Evolutionary conservation across 2,113 vertebrate species (phyloP).

Genomic region (Trogon surrucura): DNA sequence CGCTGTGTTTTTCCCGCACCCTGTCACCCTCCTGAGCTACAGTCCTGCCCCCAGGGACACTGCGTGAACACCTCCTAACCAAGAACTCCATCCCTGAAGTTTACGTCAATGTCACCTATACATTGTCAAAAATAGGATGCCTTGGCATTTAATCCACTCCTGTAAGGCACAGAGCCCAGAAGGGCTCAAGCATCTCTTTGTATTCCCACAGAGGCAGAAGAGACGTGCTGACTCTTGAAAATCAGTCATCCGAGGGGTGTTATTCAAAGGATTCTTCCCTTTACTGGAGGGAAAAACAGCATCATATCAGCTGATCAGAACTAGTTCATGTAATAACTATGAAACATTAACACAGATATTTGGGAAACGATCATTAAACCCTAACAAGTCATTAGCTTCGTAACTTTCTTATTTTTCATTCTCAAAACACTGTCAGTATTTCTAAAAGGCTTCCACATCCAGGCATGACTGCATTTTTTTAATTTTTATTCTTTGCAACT

Average conservation of each 20-base stretch:
- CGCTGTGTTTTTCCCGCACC: background rate
- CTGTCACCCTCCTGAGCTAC: background rate
- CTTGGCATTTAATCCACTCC: background rate
- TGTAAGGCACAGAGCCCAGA: background rate
- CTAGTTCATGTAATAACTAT: background rate
- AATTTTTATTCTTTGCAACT: background rate
- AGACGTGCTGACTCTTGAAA: background rate
- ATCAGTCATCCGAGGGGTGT: background rate
- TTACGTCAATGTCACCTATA: background rate
- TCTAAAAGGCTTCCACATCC: background rate
- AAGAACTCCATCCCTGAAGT: background rate
- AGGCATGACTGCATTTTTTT: background rate
- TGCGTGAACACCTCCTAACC: background rate
- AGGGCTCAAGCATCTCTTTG: background rate
- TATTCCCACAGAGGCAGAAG: background rate
- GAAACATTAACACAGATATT: constrained; percentile 2
- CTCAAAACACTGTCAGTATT: background rate
- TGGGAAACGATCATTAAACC: background rate
- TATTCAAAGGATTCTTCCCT: constrained; percentile 11
- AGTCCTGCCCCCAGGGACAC: background rate
- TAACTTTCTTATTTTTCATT: constrained; percentile 8
- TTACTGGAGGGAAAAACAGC: constrained; percentile 5
- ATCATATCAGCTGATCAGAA: constrained; percentile 22
- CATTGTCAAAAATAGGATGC: background rate
- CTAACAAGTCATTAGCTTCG: background rate